Evolutionary conservation across 2,113 vertebrate species (phyloP).

Genomic region (Oncorhynchus keta): DNA sequence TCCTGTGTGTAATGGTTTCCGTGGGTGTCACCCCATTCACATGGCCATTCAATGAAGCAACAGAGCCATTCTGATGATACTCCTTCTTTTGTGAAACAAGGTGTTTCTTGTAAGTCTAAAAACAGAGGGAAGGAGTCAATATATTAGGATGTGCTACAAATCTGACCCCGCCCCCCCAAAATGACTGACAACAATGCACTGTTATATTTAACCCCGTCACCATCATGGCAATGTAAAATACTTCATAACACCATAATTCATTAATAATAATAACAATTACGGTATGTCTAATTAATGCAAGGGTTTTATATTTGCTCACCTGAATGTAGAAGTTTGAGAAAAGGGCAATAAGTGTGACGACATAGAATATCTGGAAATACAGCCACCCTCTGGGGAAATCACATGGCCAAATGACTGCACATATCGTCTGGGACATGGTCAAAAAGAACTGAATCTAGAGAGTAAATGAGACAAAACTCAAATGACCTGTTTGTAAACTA

Average conservation of each 20-base stretch:
- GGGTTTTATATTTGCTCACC: conserved; percentile 69
- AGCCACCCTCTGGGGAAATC: conserved; percentile 89
- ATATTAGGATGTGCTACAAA: not conserved
- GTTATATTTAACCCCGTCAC: not conserved
- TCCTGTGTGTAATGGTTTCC: conserved; percentile 78
- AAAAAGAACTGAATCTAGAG: conserved; percentile 90
- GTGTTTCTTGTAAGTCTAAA: conserved; percentile 91
- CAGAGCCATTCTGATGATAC: conserved; percentile 80
- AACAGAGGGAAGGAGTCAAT: conserved; percentile 8
- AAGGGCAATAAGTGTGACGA: conserved; percentile 88
- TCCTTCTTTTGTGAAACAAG: conserved; percentile 79
- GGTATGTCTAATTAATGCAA: not conserved
- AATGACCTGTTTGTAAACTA: not conserved
- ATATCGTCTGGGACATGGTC: conserved; percentile 88
- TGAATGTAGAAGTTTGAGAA: conserved; percentile 96
- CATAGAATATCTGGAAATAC: conserved; percentile 93
- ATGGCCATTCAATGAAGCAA: conserved; percentile 78
- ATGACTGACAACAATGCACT: not conserved
- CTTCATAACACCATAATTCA: not conserved
- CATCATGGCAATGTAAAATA: not conserved
- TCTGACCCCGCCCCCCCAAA: not conserved
- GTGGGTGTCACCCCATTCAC: conserved; percentile 75
- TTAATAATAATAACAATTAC: not conserved
- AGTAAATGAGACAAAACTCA: conserved; percentile 26
- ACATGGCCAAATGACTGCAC: conserved; percentile 88